Evolutionary conservation across 2,113 vertebrate species (phyloP).

Genomic region (Pituophis catenifer): DNA sequence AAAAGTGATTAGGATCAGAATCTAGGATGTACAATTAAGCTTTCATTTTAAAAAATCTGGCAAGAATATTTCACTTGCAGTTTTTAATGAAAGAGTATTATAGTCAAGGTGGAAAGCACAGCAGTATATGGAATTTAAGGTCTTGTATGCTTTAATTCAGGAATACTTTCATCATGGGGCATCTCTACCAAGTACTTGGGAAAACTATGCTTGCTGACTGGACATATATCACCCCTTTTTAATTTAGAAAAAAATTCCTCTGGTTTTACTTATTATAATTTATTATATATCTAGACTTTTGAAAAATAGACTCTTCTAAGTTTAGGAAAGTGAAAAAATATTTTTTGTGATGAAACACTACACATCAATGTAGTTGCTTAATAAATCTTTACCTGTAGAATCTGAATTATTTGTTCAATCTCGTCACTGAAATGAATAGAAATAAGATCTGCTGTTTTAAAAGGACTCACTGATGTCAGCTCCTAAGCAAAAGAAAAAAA

Average conservation of each 20-base stretch:
- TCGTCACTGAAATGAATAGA: conserved; percentile 82
- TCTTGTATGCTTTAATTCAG: not conserved
- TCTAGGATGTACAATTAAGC: not conserved
- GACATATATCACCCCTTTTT: not conserved
- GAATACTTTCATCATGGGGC: not conserved
- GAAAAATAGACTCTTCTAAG: not conserved
- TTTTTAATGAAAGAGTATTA: not conserved
- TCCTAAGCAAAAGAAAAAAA: conserved; percentile 71
- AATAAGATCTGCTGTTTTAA: conserved; percentile 89
- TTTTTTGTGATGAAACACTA: not conserved
- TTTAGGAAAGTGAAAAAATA: not conserved
- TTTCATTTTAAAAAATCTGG: not conserved
- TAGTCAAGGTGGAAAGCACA: not conserved
- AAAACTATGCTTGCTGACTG: not conserved
- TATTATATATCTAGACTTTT: not conserved
- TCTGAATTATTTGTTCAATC: conserved; percentile 78
- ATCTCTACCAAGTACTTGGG: not conserved
- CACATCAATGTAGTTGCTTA: not conserved
- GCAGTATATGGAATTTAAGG: not conserved
- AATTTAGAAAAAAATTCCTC: not conserved
- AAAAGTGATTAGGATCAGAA: not conserved
- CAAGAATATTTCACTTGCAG: not conserved
- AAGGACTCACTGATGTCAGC: conserved; percentile 80
- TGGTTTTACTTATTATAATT: not conserved
- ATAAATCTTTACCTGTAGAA: conserved; percentile 78